phyloP scores from a whole-genome alignment of 2,888 invertebrate genomes.

The Tachina grossa region DNA sequence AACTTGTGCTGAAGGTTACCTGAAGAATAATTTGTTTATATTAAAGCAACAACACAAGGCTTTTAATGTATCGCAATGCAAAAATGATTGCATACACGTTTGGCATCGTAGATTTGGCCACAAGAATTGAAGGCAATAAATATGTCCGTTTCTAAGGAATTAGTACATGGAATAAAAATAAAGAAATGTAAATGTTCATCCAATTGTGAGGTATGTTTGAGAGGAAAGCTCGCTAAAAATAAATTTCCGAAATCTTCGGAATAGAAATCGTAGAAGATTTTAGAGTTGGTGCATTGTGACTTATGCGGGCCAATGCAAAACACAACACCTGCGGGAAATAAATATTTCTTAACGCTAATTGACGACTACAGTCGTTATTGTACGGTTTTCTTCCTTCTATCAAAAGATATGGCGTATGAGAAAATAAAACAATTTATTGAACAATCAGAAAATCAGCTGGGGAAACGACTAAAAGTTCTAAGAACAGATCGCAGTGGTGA shows the following conservation, averaged over 20 bases:
- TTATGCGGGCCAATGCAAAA: too few relatives aligned
- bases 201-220: conserved; percentile 38
- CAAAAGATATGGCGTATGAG: too few relatives aligned
- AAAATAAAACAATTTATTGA: too few relatives aligned
- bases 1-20: neutral
- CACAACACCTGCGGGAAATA: too few relatives aligned
- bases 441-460: conserved; percentile 25
- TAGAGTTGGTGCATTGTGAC: too few relatives aligned
- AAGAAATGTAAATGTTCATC: conserved; percentile 27
- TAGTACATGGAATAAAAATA: neutral
- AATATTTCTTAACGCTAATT: too few relatives aligned
- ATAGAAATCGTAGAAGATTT: too few relatives aligned
- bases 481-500: conserved; percentile 5
- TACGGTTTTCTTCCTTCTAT: too few relatives aligned
- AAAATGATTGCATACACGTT: neutral
- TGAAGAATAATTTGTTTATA: neutral
- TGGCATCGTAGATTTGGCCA: conserved; percentile 9
- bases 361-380: too few relatives aligned
- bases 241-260: neutral
- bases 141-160: neutral
- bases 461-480: conserved; percentile 16
- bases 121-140: neutral
- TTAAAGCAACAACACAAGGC: neutral
- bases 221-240: conserved; percentile 17
- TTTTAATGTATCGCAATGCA: neutral